Conservation (phyloP, 1,140 invertebrate species). For the Bactericera cockerelli region DNA sequence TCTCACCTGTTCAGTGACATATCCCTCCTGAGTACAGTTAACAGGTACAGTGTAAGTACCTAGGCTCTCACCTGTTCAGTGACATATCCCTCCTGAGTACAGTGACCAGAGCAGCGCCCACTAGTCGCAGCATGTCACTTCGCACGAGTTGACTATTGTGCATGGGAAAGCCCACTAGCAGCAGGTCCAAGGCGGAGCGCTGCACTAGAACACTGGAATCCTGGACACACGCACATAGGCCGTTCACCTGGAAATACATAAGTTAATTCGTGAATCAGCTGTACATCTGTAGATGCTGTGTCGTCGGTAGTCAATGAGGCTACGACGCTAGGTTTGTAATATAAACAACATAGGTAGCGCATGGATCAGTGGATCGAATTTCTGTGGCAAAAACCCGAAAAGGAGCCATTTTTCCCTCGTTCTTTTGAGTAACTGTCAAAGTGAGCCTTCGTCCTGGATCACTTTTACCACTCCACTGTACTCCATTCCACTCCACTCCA, state of each 20-base stretch:
- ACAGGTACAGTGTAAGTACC: too few species aligned
- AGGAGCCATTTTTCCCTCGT: too few species aligned
- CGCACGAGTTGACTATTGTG: conserved; percentile 60
- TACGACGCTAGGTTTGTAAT: too few species aligned
- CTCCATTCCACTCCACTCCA: too few species aligned
- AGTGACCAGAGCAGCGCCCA: conserved; percentile 65
- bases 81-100: conserved; percentile 83
- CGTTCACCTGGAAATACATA: conserved; percentile 39
- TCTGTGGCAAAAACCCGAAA: too few species aligned
- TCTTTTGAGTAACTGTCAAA: too few species aligned
- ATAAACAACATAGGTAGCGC: conserved; percentile 3
- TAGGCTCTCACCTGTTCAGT: conserved; percentile 48
- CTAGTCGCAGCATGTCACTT: conserved; percentile 56
- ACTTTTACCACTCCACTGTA: too few species aligned
- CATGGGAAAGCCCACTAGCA: conserved; percentile 72
- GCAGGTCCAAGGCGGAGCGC: conserved; percentile 68
- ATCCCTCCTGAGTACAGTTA: conserved; percentile 38
- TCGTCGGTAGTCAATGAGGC: too few species aligned
- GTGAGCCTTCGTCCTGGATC: too few species aligned
- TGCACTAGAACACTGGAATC: conserved; percentile 74
- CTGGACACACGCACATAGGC: conserved; percentile 56
- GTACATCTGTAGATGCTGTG: background rate
- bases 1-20: too few species aligned
- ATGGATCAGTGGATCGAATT: too few species aligned
- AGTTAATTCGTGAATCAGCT: conserved; percentile 19